Evolutionary conservation across 2,797 vertebrate genomes (phyloP).

Genomic region (Bradypus variegatus): DNA sequence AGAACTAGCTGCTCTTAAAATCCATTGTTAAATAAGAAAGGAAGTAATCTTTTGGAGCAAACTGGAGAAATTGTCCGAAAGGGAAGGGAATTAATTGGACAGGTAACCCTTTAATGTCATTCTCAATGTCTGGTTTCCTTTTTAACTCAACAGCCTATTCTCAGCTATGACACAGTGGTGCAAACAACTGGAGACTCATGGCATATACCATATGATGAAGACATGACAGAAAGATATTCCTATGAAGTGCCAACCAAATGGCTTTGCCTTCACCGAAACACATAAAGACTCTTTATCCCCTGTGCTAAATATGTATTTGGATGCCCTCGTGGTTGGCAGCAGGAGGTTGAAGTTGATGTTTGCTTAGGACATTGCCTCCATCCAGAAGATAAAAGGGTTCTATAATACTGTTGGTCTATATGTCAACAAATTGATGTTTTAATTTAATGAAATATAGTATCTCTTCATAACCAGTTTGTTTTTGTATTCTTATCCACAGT

Average conservation of each 20-base stretch:
- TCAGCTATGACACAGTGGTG: constrained; percentile 84
- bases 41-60: neutral
- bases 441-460: constrained; percentile 31
- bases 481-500: neutral
- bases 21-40: neutral
- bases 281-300: neutral
- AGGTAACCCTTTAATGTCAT: neutral
- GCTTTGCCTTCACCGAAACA: constrained; percentile 82
- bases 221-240: constrained; percentile 77
- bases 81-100: constrained; percentile 2
- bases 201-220: constrained; percentile 92
- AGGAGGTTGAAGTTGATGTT: neutral
- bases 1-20: constrained; percentile 26
- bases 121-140: constrained; percentile 43
- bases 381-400: neutral
- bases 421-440: constrained; percentile 4
- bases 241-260: constrained; percentile 87
- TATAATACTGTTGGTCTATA: neutral
- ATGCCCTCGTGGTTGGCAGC: neutral
- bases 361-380: neutral
- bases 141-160: constrained; percentile 76
- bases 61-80: neutral
- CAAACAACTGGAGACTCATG: constrained; percentile 85
- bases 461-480: constrained; percentile 5
- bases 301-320: neutral